A percentile compares a stretch with the other conserved stretches of the same genome.
These are phyloP conservation scores for Blera fallax DNA, from an alignment of 2,888 invertebrate species.

Conservation along the genomic window DNA sequence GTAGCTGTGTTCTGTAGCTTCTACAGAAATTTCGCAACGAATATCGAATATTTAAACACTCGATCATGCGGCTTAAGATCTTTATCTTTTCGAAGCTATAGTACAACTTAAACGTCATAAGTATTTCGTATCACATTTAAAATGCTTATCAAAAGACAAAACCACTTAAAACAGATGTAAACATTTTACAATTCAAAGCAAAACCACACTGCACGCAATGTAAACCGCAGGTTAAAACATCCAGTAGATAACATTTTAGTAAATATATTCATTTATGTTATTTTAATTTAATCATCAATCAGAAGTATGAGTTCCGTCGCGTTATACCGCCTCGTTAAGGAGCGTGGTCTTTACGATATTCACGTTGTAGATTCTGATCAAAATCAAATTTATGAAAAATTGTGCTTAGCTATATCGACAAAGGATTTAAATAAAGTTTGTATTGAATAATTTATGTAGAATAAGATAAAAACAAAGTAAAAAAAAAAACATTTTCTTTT, in stretches of 20 bases:
- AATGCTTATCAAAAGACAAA: not conserved
- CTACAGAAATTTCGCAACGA: no score
- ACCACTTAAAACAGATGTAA: not conserved
- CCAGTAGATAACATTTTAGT: not conserved
- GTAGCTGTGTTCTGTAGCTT: no score
- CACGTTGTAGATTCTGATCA: conserved; percentile 28
- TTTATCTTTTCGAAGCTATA: no score
- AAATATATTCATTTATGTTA: not conserved
- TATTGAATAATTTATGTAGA: not conserved
- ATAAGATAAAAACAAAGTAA: no score
- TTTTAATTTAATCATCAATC: not conserved
- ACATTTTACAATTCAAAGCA: not conserved
- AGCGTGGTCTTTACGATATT: not conserved
- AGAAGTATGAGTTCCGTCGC: conserved; percentile 14
- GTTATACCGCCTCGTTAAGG: not conserved
- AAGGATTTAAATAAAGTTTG: conserved; percentile 50
- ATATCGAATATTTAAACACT: no score
- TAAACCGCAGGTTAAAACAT: not conserved
- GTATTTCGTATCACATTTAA: not conserved
- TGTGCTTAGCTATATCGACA: conserved; percentile 60
- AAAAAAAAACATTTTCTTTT: not conserved
- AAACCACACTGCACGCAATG: not conserved
- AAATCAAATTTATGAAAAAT: conserved; percentile 49
- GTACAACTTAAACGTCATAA: no score
- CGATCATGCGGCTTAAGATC: no score